Conservation (phyloP, 2,113 vertebrate genomes). For the Protobothrops flavoviridis region DNA sequence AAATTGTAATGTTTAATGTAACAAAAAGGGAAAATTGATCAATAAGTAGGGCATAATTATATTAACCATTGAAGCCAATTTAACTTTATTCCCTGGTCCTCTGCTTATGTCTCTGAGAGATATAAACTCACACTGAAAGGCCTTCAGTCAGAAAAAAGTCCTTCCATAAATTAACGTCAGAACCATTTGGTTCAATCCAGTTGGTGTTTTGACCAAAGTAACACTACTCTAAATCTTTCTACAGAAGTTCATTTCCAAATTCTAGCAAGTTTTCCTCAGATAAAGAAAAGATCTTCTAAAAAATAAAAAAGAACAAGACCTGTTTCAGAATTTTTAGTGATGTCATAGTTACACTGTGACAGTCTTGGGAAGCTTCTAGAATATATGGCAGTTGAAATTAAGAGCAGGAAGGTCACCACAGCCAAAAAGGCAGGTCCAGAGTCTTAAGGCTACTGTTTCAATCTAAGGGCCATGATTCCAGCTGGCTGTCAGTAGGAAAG, state of each 20-base stretch:
- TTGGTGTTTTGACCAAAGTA: neutral
- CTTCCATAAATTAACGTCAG: neutral
- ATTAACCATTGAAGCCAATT: neutral
- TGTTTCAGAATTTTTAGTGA: conserved; percentile 4
- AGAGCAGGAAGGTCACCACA: neutral
- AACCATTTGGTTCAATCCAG: neutral
- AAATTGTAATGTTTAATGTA: neutral
- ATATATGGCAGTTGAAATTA: neutral
- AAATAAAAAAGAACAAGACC: neutral
- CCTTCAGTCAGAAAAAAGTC: neutral
- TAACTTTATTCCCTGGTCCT: neutral
- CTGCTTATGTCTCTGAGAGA: neutral
- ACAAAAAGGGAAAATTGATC: neutral
- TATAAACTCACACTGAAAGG: neutral
- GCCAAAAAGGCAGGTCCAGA: neutral
- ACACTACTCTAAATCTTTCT: neutral
- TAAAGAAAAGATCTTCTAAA: neutral
- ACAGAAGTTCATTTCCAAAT: neutral
- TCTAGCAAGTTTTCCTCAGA: neutral
- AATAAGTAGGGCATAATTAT: neutral
- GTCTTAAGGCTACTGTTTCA: neutral
- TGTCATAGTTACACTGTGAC: conserved; percentile 5
- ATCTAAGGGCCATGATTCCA: conserved; percentile 21
- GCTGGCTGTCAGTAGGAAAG: conserved; percentile 4
- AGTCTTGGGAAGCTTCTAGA: conserved; percentile 19